phyloP scores from a whole-genome alignment of 2,113 vertebrate genomes.

The Protomyctophum bolini region DNA sequence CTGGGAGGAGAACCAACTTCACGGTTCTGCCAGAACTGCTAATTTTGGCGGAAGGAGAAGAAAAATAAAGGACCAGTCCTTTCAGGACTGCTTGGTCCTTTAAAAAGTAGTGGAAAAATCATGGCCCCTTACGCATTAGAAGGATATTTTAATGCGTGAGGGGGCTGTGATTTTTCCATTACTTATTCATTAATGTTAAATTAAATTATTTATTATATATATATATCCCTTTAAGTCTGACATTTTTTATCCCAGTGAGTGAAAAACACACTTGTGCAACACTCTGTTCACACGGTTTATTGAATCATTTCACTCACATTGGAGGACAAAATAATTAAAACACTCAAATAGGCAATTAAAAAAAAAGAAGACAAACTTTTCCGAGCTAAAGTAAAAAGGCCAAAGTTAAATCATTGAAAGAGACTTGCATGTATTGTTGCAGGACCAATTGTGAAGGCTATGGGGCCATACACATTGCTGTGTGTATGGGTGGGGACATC shows the following conservation, averaged over 20 bases:
- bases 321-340: slow-evolving; percentile 73
- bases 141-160: no score
- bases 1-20: no score
- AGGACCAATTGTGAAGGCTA: slow-evolving; percentile 26
- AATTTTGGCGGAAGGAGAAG: no score
- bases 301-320: slow-evolving; percentile 72
- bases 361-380: slow-evolving; percentile 60
- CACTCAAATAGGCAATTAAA: slow-evolving; percentile 57
- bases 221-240: no score
- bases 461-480: slow-evolving; percentile 22
- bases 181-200: no score
- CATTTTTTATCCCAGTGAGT: background rate
- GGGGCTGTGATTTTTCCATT: no score
- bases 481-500: slow-evolving; percentile 36
- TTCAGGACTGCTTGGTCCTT: no score
- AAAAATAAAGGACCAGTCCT: no score
- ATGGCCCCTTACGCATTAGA: no score
- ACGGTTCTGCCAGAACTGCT: no score
- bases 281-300: slow-evolving; percentile 67
- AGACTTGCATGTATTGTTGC: slow-evolving; percentile 46
- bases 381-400: slow-evolving; percentile 62
- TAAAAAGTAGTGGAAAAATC: no score
- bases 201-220: no score
- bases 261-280: background rate
- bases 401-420: slow-evolving; percentile 47